A percentile compares a stretch with the other conserved stretches of the same genome.
Conservation (phyloP, 2,797 vertebrate species). For the Chelidonichthys spinosus region DNA sequence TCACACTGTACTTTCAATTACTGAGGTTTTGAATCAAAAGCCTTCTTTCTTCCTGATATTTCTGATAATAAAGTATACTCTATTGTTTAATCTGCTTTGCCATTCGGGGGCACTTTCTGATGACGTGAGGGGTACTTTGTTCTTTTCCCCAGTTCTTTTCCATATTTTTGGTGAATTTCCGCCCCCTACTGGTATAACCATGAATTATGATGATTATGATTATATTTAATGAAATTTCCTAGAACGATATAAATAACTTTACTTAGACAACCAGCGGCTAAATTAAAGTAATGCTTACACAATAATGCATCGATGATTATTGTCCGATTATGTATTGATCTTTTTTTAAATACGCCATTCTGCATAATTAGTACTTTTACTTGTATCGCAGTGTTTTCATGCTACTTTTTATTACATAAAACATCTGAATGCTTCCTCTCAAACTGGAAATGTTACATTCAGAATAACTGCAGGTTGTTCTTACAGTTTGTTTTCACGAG, state of each 20-base stretch:
- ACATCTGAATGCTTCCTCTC: neutral
- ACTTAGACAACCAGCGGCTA: neutral
- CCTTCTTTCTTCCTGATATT: too few species aligned
- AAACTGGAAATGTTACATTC: neutral
- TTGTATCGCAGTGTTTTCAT: neutral
- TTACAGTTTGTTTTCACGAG: neutral
- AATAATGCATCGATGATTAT: neutral
- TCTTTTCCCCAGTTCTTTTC: too few species aligned
- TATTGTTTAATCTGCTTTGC: too few species aligned
- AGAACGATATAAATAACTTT: too few species aligned
- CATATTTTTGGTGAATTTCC: neutral
- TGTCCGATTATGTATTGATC: neutral
- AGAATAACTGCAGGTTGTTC: neutral
- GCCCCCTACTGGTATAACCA: too few species aligned
- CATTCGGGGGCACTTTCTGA: neutral
- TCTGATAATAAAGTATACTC: too few species aligned
- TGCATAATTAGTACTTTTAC: neutral
- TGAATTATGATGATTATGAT: too few species aligned
- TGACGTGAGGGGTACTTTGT: neutral
- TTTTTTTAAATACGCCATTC: neutral
- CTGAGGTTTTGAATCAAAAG: too few species aligned
- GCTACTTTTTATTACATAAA: neutral
- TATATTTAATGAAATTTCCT: too few species aligned
- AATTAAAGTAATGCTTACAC: neutral
- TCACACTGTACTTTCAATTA: too few species aligned